These are phyloP conservation scores for Oceanites oceanicus DNA, from an alignment of 2,113 vertebrate species.

Conservation along the genomic window DNA sequence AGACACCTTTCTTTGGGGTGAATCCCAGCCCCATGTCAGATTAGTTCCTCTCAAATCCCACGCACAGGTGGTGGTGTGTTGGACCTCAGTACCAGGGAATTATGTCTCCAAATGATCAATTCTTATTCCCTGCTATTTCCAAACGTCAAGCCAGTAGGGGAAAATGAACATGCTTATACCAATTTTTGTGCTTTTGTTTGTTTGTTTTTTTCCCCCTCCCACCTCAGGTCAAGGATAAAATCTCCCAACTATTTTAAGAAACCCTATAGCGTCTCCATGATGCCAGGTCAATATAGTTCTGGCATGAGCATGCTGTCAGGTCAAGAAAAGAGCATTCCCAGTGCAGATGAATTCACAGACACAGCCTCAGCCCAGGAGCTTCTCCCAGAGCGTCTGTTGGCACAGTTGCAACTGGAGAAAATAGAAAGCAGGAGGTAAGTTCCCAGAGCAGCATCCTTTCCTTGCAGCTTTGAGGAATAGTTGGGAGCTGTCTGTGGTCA, in stretches of 20 bases:
- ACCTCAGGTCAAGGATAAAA: conserved; percentile 42
- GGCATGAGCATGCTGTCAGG: not conserved
- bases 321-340: not conserved
- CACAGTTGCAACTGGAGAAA: conserved; percentile 78
- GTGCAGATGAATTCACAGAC: conserved; percentile 50
- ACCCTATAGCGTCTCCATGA: not conserved
- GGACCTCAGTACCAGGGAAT: not conserved
- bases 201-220: not conserved
- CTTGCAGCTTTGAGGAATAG: not conserved
- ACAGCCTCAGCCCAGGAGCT: conserved; percentile 70
- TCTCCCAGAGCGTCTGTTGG: conserved; percentile 73
- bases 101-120: not conserved
- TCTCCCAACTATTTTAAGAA: not conserved
- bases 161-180: not conserved
- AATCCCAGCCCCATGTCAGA: not conserved
- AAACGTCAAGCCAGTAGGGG: not conserved
- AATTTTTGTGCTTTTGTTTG: not conserved
- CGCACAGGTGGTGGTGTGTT: not conserved
- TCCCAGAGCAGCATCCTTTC: not conserved
- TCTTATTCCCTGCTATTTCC: not conserved
- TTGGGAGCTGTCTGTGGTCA: not conserved
- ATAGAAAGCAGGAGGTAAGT: conserved; percentile 75
- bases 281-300: not conserved
- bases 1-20: not conserved
- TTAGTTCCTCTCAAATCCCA: not conserved